Conservation (phyloP, 2,797 vertebrate species). For the Cichlasoma orientale region DNA sequence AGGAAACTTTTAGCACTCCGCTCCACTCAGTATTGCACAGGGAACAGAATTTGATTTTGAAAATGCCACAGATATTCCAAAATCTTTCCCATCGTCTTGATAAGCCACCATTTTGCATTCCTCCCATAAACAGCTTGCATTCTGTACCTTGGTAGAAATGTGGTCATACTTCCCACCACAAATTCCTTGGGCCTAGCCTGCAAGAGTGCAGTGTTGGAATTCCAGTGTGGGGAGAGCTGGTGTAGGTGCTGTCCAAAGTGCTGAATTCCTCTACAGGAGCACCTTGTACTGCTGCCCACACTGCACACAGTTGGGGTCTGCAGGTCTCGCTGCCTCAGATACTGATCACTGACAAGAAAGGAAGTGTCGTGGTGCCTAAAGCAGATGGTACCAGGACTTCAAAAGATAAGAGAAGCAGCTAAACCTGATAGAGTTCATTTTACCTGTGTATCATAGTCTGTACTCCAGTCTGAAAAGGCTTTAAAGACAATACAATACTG, state of each 20-base stretch:
- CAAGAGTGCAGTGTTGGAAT: slow-evolving; percentile 69
- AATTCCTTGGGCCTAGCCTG: slow-evolving; percentile 62
- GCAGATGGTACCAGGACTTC: background rate
- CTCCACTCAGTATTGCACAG: background rate
- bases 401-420: background rate
- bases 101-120: slow-evolving; percentile 33
- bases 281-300: slow-evolving; percentile 82
- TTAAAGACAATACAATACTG: background rate
- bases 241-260: slow-evolving; percentile 88
- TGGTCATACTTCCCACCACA: slow-evolving; percentile 64
- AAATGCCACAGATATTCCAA: slow-evolving; percentile 4
- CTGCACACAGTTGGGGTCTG: slow-evolving; percentile 66
- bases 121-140: slow-evolving; percentile 24
- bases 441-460: background rate
- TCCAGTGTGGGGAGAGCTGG: slow-evolving; percentile 73
- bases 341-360: slow-evolving; percentile 6
- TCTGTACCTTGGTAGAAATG: slow-evolving; percentile 69
- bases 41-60: background rate
- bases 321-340: slow-evolving; percentile 53
- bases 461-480: background rate
- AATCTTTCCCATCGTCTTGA: slow-evolving; percentile 14
- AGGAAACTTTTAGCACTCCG: background rate
- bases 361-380: background rate
- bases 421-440: background rate
- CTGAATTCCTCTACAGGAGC: slow-evolving; percentile 83